Evolutionary conservation across 1,140 invertebrate genomes (phyloP).

Genomic region (Tetragnatha versicolor): DNA sequence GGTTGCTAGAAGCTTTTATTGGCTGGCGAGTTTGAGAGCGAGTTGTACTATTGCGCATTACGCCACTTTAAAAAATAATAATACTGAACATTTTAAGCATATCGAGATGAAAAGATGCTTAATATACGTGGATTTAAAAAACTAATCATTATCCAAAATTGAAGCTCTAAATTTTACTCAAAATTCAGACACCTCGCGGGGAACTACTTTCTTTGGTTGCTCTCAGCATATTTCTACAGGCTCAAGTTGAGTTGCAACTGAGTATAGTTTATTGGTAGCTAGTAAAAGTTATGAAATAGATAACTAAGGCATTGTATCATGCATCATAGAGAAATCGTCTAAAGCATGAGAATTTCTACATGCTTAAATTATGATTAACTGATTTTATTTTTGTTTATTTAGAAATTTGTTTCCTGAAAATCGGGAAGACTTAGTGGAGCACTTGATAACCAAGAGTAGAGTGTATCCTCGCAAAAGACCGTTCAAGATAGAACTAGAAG

Average conservation of each 20-base stretch:
- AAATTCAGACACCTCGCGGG: too few relatives aligned
- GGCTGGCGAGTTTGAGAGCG: too few relatives aligned
- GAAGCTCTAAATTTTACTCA: too few relatives aligned
- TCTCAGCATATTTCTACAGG: slow-evolving; percentile 8
- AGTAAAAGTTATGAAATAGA: neutral
- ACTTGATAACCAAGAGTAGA: slow-evolving; percentile 77
- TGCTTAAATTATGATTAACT: neutral
- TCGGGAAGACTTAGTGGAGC: slow-evolving; percentile 71
- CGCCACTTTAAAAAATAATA: too few relatives aligned
- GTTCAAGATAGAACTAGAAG: slow-evolving; percentile 38
- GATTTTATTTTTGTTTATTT: neutral
- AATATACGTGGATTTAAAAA: too few relatives aligned
- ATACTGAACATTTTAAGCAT: too few relatives aligned
- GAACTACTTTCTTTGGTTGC: slow-evolving; percentile 19
- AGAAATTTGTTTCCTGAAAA: slow-evolving; percentile 76
- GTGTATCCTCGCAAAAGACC: slow-evolving; percentile 70
- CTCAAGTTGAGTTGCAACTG: neutral
- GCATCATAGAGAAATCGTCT: neutral
- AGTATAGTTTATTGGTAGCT: neutral
- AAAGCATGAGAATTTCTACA: neutral
- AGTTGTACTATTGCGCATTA: too few relatives aligned
- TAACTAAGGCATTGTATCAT: neutral
- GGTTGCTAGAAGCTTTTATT: too few relatives aligned
- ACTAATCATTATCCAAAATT: too few relatives aligned
- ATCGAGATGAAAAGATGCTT: too few relatives aligned